Percentiles rank a stretch among this genome's conserved stretches.
Evolutionary conservation across 53 echinoderm and acorn worm genomes (phyloP).

Genomic region (Mesocentrotus franciscanus): DNA sequence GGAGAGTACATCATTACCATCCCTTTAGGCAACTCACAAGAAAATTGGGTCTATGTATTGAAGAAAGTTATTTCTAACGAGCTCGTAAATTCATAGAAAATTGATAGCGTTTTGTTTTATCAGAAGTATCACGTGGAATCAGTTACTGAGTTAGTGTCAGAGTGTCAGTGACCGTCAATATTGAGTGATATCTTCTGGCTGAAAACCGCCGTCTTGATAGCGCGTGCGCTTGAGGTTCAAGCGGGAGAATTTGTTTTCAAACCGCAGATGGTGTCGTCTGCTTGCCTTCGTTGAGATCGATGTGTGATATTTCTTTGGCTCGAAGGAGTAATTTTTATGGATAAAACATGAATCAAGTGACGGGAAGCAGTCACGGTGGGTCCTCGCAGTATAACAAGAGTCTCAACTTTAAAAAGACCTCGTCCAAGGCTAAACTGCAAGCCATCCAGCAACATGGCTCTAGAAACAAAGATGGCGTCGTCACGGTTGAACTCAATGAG

Average conservation of each 20-base stretch:
- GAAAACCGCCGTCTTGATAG: not conserved
- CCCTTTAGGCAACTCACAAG: not conserved
- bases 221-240: not conserved
- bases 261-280: conserved; percentile 38
- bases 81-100: not conserved
- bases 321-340: not conserved
- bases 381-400: conserved; percentile 40
- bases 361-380: conserved; percentile 58
- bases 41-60: not conserved
- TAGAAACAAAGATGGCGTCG: conserved; percentile 58
- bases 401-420: conserved; percentile 61
- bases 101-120: not conserved
- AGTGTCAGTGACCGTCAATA: not conserved
- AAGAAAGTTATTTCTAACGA: not conserved
- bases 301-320: not conserved
- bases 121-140: not conserved
- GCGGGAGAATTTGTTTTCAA: conserved; percentile 7
- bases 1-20: not conserved
- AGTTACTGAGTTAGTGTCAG: too few relatives aligned
- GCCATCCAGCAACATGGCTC: conserved; percentile 54
- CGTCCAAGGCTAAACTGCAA: conserved; percentile 56
- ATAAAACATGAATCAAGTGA: conserved; percentile 63
- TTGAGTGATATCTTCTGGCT: not conserved
- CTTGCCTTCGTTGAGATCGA: not conserved
- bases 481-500: conserved; percentile 63